These are phyloP conservation scores for Macrotus californicus DNA, from an alignment of 2,113 vertebrate species.

Conservation along the genomic window DNA sequence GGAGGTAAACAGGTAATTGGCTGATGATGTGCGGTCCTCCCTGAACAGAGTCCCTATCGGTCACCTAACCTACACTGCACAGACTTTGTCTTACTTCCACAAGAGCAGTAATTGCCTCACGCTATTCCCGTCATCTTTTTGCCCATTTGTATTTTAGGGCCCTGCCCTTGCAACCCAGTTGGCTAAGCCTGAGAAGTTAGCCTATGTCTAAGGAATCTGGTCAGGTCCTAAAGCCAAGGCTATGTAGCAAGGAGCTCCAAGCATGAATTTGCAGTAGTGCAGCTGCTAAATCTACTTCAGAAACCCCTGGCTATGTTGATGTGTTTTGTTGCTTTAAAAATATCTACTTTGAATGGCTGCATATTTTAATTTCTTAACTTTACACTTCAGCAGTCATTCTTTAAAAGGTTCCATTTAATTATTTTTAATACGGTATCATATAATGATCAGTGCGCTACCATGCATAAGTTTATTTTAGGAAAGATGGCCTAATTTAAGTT, in stretches of 20 bases:
- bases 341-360: not conserved
- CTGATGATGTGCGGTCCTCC: not conserved
- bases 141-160: not conserved
- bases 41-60: not conserved
- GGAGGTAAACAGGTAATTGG: constrained; percentile 26
- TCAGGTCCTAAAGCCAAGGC: not conserved
- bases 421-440: not conserved
- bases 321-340: constrained; percentile 26
- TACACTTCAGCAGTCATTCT: constrained; percentile 17
- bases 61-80: not conserved
- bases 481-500: not conserved
- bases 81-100: constrained; percentile 13
- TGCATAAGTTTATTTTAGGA: constrained; percentile 13
- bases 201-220: not conserved
- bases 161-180: not conserved
- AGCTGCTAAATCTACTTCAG: constrained; percentile 11
- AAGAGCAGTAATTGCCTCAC: not conserved
- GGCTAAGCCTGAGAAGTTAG: not conserved
- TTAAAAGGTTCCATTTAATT: constrained; percentile 22
- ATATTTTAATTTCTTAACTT: constrained; percentile 19
- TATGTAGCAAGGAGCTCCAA: not conserved
- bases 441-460: not conserved
- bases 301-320: not conserved
- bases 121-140: not conserved
- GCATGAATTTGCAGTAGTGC: not conserved